Conservation (phyloP, 2,797 vertebrate genomes). For the Spizella passerina region DNA sequence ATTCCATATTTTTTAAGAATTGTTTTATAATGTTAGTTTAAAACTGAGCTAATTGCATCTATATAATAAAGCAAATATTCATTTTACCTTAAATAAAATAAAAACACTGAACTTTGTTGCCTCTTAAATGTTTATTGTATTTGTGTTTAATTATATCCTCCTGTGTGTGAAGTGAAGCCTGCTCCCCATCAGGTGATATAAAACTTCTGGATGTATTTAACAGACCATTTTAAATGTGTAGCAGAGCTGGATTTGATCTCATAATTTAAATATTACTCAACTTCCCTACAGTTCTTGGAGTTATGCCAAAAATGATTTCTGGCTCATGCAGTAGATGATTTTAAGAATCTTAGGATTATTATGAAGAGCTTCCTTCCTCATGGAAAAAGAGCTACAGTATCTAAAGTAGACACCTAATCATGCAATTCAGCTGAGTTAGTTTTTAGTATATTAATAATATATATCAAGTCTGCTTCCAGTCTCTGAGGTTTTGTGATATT, state of each 20-base stretch:
- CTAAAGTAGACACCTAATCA: not conserved
- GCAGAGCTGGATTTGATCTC: not conserved
- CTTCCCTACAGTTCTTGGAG: not conserved
- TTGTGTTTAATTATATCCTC: not conserved
- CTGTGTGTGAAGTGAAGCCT: not conserved
- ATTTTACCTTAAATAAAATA: not conserved
- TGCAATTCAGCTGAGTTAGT: not conserved
- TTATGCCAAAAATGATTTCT: not conserved
- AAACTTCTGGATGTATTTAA: not conserved
- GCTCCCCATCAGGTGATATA: not conserved
- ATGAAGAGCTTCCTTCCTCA: not conserved
- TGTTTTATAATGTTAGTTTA: not conserved
- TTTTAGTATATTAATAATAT: conserved; percentile 26
- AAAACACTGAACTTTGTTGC: not conserved
- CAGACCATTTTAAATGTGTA: not conserved
- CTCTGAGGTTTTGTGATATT: conserved; percentile 21
- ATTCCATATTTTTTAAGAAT: not conserved
- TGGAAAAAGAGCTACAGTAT: not conserved
- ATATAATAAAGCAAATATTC: not conserved
- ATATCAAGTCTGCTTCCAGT: not conserved
- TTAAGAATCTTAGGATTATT: not conserved
- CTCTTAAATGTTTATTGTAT: not conserved
- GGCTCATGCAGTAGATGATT: not conserved
- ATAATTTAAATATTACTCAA: not conserved
- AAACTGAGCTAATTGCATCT: not conserved